Evolutionary conservation across 1,140 invertebrate species (phyloP).

Genomic region (Sweltsa coloradensis): DNA sequence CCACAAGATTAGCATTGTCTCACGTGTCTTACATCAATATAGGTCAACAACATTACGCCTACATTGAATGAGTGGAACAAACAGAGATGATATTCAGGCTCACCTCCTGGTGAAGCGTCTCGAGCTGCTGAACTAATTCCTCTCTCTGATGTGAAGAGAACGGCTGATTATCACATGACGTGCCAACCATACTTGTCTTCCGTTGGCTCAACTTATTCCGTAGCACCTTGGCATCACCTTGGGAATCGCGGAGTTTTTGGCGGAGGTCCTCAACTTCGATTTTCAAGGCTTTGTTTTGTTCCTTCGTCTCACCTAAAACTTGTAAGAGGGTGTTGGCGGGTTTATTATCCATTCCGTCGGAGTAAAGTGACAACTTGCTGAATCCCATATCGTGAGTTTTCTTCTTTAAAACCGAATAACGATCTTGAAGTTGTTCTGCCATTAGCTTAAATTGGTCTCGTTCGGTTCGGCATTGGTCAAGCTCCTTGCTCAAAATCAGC

Average conservation of each 20-base stretch:
- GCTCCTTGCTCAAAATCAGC: slow-evolving; percentile 57
- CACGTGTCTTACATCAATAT: too few species aligned
- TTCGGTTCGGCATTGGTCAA: slow-evolving; percentile 65
- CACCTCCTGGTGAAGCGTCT: slow-evolving; percentile 49
- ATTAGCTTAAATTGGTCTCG: slow-evolving; percentile 69
- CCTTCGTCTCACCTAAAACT: slow-evolving; percentile 40
- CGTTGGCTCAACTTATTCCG: slow-evolving; percentile 1
- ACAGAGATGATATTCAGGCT: too few species aligned
- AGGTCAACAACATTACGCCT: too few species aligned
- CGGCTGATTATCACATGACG: slow-evolving; percentile 21
- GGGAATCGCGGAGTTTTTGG: slow-evolving; percentile 55
- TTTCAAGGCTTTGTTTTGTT: slow-evolving; percentile 51
- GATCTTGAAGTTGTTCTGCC: slow-evolving; percentile 62
- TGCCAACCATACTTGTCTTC: not conserved
- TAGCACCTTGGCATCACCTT: slow-evolving; percentile 50
- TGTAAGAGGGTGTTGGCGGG: not conserved
- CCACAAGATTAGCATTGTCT: too few species aligned
- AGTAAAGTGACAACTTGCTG: not conserved
- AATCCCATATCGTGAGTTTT: slow-evolving; percentile 21
- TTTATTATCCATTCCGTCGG: not conserved
- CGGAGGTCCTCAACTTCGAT: slow-evolving; percentile 55
- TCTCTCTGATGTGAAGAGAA: slow-evolving; percentile 43
- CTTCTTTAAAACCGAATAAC: slow-evolving; percentile 40
- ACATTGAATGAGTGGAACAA: too few species aligned
- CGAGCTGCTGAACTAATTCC: slow-evolving; percentile 54